These are phyloP conservation scores for Atta colombica DNA, from an alignment of 1,140 invertebrate species.

Conservation along the genomic window DNA sequence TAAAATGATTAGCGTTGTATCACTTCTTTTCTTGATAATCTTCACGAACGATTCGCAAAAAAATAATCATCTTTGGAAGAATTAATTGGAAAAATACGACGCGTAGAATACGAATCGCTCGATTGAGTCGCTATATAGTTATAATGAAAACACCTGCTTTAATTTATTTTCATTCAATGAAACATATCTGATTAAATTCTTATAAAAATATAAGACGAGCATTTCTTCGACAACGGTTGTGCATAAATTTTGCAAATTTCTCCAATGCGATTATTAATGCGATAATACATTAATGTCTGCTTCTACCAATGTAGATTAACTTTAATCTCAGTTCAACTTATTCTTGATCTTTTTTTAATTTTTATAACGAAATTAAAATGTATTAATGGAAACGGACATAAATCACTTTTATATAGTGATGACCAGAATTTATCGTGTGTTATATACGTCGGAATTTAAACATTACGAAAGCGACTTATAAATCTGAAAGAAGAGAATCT, in stretches of 20 bases:
- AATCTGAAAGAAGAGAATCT: neutral
- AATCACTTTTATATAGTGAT: neutral
- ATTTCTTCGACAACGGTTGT: neutral
- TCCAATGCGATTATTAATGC: neutral
- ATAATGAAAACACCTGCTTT: conserved; percentile 13
- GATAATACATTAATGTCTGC: too few relatives aligned
- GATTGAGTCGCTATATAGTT: conserved; percentile 5
- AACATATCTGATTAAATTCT: conserved; percentile 33
- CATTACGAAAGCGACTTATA: neutral
- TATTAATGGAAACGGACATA: too few relatives aligned
- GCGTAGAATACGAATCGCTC: neutral
- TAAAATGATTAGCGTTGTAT: neutral
- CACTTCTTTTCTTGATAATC: neutral
- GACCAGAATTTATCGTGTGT: neutral
- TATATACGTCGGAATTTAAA: neutral
- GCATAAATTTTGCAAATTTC: neutral
- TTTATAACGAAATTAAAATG: too few relatives aligned
- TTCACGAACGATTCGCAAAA: neutral
- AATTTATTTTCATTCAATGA: conserved; percentile 26
- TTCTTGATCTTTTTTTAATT: too few relatives aligned
- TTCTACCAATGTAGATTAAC: too few relatives aligned
- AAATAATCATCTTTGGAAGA: neutral
- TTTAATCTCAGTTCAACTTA: too few relatives aligned
- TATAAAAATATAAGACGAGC: conserved; percentile 4
- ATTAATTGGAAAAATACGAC: neutral